These are phyloP conservation scores for Diuraphis noxia DNA, from an alignment of 1,140 invertebrate species.

Conservation along the genomic window DNA sequence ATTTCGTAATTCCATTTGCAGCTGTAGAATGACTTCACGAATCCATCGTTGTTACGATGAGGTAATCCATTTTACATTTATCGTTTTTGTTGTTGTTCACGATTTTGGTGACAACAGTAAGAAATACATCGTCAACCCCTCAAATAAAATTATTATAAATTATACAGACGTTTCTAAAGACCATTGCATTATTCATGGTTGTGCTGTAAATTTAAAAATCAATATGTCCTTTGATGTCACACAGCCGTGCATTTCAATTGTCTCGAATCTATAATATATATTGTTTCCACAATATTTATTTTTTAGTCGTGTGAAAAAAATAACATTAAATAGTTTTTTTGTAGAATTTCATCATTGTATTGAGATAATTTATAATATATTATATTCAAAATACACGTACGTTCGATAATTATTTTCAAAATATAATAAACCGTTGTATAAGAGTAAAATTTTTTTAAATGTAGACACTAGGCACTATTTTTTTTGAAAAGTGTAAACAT, in stretches of 20 bases:
- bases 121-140: constrained; percentile 5
- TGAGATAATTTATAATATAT: neutral
- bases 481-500: too few relatives aligned
- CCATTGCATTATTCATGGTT: constrained; percentile 26
- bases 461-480: too few relatives aligned
- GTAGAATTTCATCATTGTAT: neutral
- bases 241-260: constrained; percentile 2
- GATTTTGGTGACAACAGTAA: constrained; percentile 1
- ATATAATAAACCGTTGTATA: too few relatives aligned
- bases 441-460: too few relatives aligned
- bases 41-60: neutral
- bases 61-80: neutral
- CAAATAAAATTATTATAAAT: constrained; percentile 5
- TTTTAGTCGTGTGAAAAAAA: neutral
- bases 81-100: neutral
- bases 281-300: neutral
- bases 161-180: constrained; percentile 3
- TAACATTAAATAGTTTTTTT: neutral
- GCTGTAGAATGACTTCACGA: neutral
- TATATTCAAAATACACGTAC: neutral
- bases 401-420: too few relatives aligned
- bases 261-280: neutral
- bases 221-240: constrained; percentile 24
- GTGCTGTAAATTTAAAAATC: constrained; percentile 18
- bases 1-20: neutral